A percentile compares a stretch with the other conserved stretches of the same genome.
Conservation (phyloP, 1,140 invertebrate genomes). For the Macrotrachela quadricornifera region DNA sequence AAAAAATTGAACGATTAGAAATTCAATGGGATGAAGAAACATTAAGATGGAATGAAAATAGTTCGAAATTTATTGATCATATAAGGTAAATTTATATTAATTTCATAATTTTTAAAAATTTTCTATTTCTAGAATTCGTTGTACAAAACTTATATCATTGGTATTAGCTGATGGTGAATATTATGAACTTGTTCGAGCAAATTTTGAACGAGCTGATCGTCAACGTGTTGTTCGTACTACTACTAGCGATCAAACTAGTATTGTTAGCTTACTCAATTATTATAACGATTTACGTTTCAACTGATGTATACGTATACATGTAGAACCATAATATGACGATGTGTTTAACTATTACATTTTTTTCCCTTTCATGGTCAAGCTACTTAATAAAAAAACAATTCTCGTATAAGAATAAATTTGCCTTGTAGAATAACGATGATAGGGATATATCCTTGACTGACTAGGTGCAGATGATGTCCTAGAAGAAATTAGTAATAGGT, state of each 20-base stretch:
- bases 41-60: conserved; percentile 90
- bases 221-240: conserved; percentile 80
- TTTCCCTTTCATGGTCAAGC: too few species aligned
- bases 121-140: conserved; percentile 25
- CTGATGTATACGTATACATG: conserved; percentile 9
- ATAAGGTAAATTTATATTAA: conserved; percentile 21
- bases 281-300: conserved; percentile 78
- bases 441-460: too few species aligned
- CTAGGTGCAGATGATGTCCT: too few species aligned
- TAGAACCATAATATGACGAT: too few species aligned
- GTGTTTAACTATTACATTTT: too few species aligned
- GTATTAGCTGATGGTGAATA: conserved; percentile 80
- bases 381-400: too few species aligned
- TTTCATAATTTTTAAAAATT: neutral
- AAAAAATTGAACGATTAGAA: conserved; percentile 66
- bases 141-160: conserved; percentile 32
- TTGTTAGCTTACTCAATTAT: conserved; percentile 67
- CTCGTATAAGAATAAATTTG: too few species aligned
- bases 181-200: conserved; percentile 95
- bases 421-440: too few species aligned
- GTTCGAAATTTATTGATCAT: conserved; percentile 51
- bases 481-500: too few species aligned
- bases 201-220: conserved; percentile 90
- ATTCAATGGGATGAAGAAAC: conserved; percentile 94
- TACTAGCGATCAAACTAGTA: conserved; percentile 51